Base-by-base conservation (phyloP, 1,140 invertebrate genomes). In the Galleria mellonella region DNA sequence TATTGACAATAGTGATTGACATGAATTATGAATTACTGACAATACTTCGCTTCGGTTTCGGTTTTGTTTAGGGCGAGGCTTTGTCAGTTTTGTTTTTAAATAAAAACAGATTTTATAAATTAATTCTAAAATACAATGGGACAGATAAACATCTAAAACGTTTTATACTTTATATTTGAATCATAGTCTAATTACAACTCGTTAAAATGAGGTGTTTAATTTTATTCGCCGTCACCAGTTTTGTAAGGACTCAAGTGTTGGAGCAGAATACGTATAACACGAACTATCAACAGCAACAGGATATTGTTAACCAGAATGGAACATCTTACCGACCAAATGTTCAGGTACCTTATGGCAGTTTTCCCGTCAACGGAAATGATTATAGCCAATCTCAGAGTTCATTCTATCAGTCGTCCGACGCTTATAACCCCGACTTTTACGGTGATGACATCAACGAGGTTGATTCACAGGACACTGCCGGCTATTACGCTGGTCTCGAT, bases 261-360 rank as follows among this genome's bases (percentile, higher is more conserved):
- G 78, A 83, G 13, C 57, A 62, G 10, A 61, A 58, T 42, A 58
- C 54, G 12, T 83, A 54, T 42, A 82, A 76, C 55, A 66, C 68
- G 8, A 75, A 73, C 32, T 83, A 75, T 57, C 59, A 62, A 17
- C 67, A 67, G 32, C 48, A 51, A 30, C 63, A 64, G 11, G 36
- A 47, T 2, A 67, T 79, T 32, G 67, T 40, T 43, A 70, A 51
- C 38, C 68, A 75, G 43, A 83, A 83, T 54, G 55, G 43, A 11
- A 58, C 71, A 23, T 42, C 38, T 17, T 84, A 81, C 31, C 59
- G 74, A 32, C 65, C 61, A 4, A 74, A 73, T 47, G 30, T 54
- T 4, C 77, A 84, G 54, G 49, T 78, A 38, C 78, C 82, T 27
- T 85, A 79, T 46, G 81, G 81, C 7, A 76, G 73, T 51, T 76